Base-by-base conservation (phyloP, 2,113 vertebrate genomes). In the Ciconia boyciana region DNA sequence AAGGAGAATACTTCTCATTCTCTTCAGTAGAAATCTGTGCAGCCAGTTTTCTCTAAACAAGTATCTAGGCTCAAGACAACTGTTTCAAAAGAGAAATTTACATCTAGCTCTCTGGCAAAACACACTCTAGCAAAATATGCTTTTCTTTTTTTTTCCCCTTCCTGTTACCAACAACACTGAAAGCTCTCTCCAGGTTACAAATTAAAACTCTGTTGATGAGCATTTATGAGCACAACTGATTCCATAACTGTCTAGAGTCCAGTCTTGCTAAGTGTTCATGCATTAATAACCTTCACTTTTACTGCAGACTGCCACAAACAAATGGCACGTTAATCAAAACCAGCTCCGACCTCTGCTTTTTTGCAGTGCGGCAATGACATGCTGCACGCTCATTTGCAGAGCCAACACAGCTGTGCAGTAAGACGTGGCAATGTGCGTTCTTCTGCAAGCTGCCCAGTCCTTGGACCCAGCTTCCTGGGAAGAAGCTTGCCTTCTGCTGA, bases 401-500 rank as follows among this genome's bases (percentile, higher is more conserved):
- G 54, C 44, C 71, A 69, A 22, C n/a, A 39, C 52, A 92, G 88
- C 78, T 88, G 52, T n/a, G 28, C 34, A 79, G 49, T 3, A 22
- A 43, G 52, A 90, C 11, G 41, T 26, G 49, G 49, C 71, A 94
- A 46, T 1, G 21, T 0, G 1, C 0, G 0, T 19, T 74, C 44
- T 69, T 36, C 64, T 0, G 0, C 31, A 6, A 1, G 13, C 36
- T 74, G 46, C 58, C 43, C 28, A 36, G 34, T n/a, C 89, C 46
- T 28, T 0, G 1, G 25, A 39, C 22, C 12, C 10, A 1, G n/a
- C 36, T 84, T 55, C 57, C 61, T 1, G 0, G 52, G 44, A 76
- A 85, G 36, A 46, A 64, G 54, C 29, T 19, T 20, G 31, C 19
- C 71, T 83, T 49, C 54, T 58, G 28, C 62, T 77, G 41, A 55